A percentile compares a stretch with the other conserved stretches of the same genome.
Evolutionary conservation across 2,888 invertebrate genomes (phyloP).

Genomic region (Troides oblongomaculatus): DNA sequence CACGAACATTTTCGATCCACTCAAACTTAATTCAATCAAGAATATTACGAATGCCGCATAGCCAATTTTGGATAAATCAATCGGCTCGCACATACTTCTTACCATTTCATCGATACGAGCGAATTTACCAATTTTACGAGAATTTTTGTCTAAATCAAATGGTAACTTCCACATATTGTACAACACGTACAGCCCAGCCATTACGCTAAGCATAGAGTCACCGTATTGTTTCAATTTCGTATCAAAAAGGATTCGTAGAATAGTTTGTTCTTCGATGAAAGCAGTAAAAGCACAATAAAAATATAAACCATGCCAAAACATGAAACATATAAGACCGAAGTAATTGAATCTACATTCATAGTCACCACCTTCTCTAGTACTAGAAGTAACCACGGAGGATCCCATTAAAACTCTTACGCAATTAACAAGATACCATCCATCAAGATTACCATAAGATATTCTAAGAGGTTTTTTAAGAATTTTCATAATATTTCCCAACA

Average conservation of each 20-base stretch:
- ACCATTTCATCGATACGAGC: conserved; percentile 49
- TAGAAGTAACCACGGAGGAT: conserved; percentile 39
- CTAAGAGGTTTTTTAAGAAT: conserved; percentile 24
- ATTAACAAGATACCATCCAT: conserved; percentile 42
- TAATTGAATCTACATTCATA: conserved; percentile 40
- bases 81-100: conserved; percentile 43
- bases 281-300: conserved; percentile 49
- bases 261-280: conserved; percentile 49
- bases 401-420: conserved; percentile 48
- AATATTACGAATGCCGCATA: conserved; percentile 38
- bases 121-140: conserved; percentile 41
- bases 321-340: conserved; percentile 43
- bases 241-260: conserved; percentile 52
- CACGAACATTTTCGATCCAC: conserved; percentile 43
- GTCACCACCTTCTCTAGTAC: conserved; percentile 23
- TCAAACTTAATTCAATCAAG: conserved; percentile 41
- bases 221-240: conserved; percentile 60
- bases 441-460: conserved; percentile 39
- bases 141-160: conserved; percentile 43
- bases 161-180: conserved; percentile 53
- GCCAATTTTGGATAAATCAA: conserved; percentile 46
- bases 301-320: conserved; percentile 45
- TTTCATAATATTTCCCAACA: neutral
- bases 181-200: conserved; percentile 43
- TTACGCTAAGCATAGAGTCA: conserved; percentile 52